A percentile compares a stretch with the other conserved stretches of the same genome.
These are phyloP conservation scores for Acanthococcus lagerstroemiae DNA, from an alignment of 2,888 invertebrate genomes.

Conservation along the genomic window DNA sequence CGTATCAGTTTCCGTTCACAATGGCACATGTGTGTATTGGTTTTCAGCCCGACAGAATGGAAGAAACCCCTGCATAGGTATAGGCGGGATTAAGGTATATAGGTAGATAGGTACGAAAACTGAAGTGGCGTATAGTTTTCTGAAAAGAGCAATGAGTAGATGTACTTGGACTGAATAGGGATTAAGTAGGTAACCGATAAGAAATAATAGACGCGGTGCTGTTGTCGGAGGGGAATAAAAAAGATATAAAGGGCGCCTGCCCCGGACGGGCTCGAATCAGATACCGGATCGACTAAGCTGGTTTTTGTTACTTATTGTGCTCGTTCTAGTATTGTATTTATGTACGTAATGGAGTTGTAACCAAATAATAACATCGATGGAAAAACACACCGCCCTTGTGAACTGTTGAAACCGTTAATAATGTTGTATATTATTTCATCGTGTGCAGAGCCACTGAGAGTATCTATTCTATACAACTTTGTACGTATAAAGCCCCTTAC, in stretches of 20 bases:
- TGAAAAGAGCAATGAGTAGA: too few relatives aligned
- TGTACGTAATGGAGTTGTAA: conserved; percentile 29
- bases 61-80: neutral
- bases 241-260: neutral
- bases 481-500: too few relatives aligned
- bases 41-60: neutral
- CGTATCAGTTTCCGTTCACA: neutral
- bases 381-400: conserved; percentile 17
- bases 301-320: conserved; percentile 5
- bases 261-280: neutral
- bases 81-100: neutral
- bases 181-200: neutral
- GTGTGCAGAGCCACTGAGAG: too few relatives aligned
- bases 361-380: conserved; percentile 18
- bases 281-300: neutral
- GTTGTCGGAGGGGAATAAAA: neutral
- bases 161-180: neutral
- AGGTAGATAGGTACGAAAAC: too few relatives aligned
- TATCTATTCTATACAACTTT: too few relatives aligned
- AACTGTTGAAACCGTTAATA: neutral
- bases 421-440: neutral
- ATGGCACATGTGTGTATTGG: neutral
- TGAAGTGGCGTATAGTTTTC: neutral
- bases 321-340: neutral
- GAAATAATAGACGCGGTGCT: neutral